phyloP scores from a whole-genome alignment of 2,888 invertebrate species.

The Geotrupes spiniger region DNA sequence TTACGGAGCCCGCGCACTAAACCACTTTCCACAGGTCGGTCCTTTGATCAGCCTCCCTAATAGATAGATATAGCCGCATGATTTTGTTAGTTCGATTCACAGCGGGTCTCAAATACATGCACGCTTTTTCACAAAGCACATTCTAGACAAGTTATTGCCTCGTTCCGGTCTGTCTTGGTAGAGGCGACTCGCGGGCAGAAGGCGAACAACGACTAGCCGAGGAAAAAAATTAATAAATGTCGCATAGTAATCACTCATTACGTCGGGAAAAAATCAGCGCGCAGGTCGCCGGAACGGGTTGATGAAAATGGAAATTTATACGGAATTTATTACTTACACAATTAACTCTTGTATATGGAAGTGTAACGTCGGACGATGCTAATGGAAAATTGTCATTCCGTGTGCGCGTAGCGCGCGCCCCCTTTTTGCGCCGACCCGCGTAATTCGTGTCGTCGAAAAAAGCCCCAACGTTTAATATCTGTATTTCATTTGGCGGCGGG shows the following conservation, averaged over 20 bases:
- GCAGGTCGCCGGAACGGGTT: conserved; percentile 16
- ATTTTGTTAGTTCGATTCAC: conserved; percentile 43
- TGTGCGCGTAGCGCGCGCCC: too few species aligned
- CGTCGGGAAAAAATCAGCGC: conserved; percentile 24
- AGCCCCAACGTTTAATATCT: too few species aligned
- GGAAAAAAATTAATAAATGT: conserved; percentile 29
- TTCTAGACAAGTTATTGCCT: conserved; percentile 34
- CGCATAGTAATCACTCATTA: conserved; percentile 32
- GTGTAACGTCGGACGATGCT: conserved; percentile 25
- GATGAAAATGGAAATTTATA: conserved; percentile 34
- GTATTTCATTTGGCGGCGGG: too few species aligned
- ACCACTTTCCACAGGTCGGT: conserved; percentile 41
- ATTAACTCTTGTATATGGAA: conserved; percentile 30
- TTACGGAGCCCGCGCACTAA: conserved; percentile 20
- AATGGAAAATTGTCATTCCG: conserved; percentile 19
- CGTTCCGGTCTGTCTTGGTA: conserved; percentile 28
- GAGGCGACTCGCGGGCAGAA: conserved; percentile 18
- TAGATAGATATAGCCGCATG: conserved; percentile 42
- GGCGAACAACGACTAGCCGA: conserved; percentile 13
- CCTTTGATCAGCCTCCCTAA: conserved; percentile 40
- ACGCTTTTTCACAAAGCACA: conserved; percentile 36
- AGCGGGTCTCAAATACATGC: conserved; percentile 37
- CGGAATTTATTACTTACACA: conserved; percentile 31
- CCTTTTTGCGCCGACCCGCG: too few species aligned
- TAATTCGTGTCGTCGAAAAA: too few species aligned